phyloP scores from a whole-genome alignment of 2,888 invertebrate species.

The Epinotia ramella region DNA sequence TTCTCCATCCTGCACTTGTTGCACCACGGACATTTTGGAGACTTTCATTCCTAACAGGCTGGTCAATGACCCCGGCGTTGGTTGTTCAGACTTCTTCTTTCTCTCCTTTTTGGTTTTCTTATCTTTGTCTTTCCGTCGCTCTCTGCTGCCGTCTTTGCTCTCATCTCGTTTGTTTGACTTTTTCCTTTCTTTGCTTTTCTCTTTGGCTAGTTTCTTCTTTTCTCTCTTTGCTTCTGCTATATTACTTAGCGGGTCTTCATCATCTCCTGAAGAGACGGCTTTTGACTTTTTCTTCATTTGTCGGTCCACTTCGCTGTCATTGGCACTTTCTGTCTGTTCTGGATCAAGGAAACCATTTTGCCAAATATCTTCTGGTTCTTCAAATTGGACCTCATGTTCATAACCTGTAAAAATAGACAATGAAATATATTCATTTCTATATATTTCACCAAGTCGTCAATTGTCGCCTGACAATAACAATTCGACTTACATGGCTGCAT shows the following conservation, averaged over 20 bases:
- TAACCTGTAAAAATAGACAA: constrained; percentile 64
- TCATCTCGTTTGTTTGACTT: constrained; percentile 46
- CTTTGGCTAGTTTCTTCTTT: constrained; percentile 70
- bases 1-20: constrained; percentile 30
- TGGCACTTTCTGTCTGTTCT: constrained; percentile 58
- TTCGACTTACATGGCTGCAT: too few species aligned
- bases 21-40: constrained; percentile 48
- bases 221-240: constrained; percentile 62
- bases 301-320: constrained; percentile 53
- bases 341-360: constrained; percentile 57
- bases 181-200: constrained; percentile 63
- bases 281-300: constrained; percentile 60
- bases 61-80: constrained; percentile 55
- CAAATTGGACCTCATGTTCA: constrained; percentile 76
- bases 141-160: constrained; percentile 31
- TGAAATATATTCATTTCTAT: too few species aligned
- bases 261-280: constrained; percentile 56
- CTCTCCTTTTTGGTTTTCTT: constrained; percentile 52
- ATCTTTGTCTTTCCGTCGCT: constrained; percentile 52
- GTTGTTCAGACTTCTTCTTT: constrained; percentile 48
- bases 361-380: constrained; percentile 71
- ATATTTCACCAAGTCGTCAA: too few species aligned
- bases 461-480: too few species aligned
- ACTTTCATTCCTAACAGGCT: constrained; percentile 71
- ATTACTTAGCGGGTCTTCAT: constrained; percentile 68